These are phyloP conservation scores for Pelodiscus sinensis DNA, from an alignment of 2,113 vertebrate genomes.

Conservation along the genomic window DNA sequence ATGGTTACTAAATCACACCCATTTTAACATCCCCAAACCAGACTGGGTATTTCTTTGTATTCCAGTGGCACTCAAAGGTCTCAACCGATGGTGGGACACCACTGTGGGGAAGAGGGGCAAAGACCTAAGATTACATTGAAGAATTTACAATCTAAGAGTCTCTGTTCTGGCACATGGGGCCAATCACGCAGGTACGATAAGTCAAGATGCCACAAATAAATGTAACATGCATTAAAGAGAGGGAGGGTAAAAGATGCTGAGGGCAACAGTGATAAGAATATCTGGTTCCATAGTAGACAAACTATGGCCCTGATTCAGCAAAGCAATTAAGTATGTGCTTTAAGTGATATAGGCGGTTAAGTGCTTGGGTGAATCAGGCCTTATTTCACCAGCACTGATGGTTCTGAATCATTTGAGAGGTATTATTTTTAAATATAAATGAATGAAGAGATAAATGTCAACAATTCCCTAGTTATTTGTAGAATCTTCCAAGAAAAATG, in stretches of 20 bases:
- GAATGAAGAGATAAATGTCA: slow-evolving; percentile 22
- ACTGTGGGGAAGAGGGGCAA: neutral
- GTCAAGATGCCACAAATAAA: neutral
- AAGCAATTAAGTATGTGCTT: neutral
- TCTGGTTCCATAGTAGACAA: neutral
- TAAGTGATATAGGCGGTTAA: neutral
- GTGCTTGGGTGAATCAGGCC: slow-evolving; percentile 5
- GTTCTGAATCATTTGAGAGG: neutral
- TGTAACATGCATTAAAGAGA: neutral
- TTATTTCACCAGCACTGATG: neutral
- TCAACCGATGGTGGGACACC: neutral
- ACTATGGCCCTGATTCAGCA: neutral
- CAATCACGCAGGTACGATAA: neutral
- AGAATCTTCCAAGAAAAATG: slow-evolving; percentile 11
- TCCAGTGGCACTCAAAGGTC: neutral
- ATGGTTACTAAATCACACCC: too few species aligned
- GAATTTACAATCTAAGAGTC: neutral
- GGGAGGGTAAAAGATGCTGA: neutral
- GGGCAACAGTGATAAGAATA: fast-evolving
- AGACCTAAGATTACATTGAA: neutral
- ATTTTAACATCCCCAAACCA: neutral
- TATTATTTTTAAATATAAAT: slow-evolving; percentile 21
- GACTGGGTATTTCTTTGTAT: neutral
- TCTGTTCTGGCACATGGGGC: neutral
- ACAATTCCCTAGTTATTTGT: slow-evolving; percentile 35